Conservation (phyloP, 1,140 invertebrate species). For the Papilio glaucus region DNA sequence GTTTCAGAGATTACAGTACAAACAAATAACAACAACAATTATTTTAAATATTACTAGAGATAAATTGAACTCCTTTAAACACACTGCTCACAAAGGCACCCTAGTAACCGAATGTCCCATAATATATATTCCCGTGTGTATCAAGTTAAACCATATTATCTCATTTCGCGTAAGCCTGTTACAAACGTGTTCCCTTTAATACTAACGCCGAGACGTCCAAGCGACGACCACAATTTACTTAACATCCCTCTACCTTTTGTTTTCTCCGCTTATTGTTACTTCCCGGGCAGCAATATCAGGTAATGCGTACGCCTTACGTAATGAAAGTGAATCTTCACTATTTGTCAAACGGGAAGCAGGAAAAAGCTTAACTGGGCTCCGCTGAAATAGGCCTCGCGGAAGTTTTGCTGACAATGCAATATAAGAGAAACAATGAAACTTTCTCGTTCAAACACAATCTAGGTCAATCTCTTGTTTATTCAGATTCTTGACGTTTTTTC, state of each 20-base stretch:
- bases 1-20: too few species aligned
- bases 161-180: constrained; percentile 8
- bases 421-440: constrained; percentile 35
- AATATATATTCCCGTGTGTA: neutral
- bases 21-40: too few species aligned
- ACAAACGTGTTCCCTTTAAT: constrained; percentile 18
- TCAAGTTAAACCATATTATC: constrained; percentile 1
- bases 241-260: constrained; percentile 47
- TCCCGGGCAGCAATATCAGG: constrained; percentile 58
- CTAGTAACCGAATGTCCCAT: neutral
- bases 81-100: neutral
- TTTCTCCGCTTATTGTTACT: constrained; percentile 64
- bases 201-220: neutral
- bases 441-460: constrained; percentile 46
- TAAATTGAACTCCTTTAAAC: too few species aligned
- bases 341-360: constrained; percentile 54
- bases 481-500: neutral
- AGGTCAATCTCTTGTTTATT: constrained; percentile 61
- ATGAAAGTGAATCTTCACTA: constrained; percentile 65
- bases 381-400: constrained; percentile 35
- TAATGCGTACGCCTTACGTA: constrained; percentile 59
- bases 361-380: constrained; percentile 35
- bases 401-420: constrained; percentile 54
- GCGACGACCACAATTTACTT: constrained; percentile 46
- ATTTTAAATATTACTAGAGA: too few species aligned